Base-by-base conservation (phyloP, 2,113 vertebrate genomes). In the Irena cyanogastra region DNA sequence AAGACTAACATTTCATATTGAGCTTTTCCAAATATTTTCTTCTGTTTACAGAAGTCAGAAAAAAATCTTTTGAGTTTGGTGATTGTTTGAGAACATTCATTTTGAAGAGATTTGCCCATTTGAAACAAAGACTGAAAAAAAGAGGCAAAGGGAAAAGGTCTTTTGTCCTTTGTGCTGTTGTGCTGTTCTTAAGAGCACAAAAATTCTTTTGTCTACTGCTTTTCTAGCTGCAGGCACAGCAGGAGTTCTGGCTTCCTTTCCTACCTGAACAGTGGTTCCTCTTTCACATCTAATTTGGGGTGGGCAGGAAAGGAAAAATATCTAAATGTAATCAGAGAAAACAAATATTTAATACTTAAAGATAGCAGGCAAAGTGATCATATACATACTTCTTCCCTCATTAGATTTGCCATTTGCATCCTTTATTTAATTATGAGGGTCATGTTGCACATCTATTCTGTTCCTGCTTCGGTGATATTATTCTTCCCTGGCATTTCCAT, bases 361-460 rank as follows among this genome's bases (percentile, higher is more conserved):
- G 83, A 54, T 63, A 74, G 79, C 44, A 87, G 42, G 14, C 76
- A 78, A 64, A 93, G 78, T 22, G 87, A 79, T 85, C 33, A 28
- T 70, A 52, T 57, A 78, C 63, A 39, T 56, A 18, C 44, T 81
- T 96, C 87, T 69, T 75, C 60, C 53, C 26, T 96, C 84, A 65
- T 78, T 94, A 86, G 47, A 26, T 92, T 86, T 93, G 39, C 66
- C 66, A 81, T 81, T 90, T 95, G 75, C 70, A 70, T 84, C 33
- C 65, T 95, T 90, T 94, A 53, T 71, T 94, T 78, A 83, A 84
- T 95, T 94, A 56, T n/a, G 86, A 91, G 68, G 52, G 50, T 89
- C 53, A 27, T 3, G 39, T 64, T 65, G 74, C 57, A n/a, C 49
- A 63, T 64, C 31, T 81, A 28, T 68, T 75, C 52, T 59, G 68